Conservation (phyloP, 2,888 invertebrate genomes). For the Hirtodrosophila duncani region DNA sequence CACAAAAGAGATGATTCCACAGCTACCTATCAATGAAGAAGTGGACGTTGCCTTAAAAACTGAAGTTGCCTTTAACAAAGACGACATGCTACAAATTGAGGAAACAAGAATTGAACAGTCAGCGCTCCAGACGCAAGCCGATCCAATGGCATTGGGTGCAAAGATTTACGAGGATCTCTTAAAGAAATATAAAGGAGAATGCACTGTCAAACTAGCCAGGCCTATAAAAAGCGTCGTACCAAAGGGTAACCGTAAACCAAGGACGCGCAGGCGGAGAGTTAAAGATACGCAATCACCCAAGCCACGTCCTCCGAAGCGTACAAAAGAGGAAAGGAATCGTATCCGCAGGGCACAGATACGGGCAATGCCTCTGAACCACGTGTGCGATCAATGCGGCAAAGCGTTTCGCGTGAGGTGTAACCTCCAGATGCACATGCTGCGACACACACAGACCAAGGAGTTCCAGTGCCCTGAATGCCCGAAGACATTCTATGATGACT, state of each 20-base stretch:
- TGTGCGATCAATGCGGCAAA: conserved; percentile 67
- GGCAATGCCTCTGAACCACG: conserved; percentile 40
- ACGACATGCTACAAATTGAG: background rate
- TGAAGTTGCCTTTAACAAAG: background rate
- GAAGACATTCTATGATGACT: conserved; percentile 80
- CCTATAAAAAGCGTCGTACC: background rate
- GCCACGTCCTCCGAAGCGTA: conserved; percentile 29
- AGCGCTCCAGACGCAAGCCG: conserved; percentile 2
- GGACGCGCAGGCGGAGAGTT: background rate
- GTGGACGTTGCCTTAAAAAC: conserved; percentile 1
- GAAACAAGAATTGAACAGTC: background rate
- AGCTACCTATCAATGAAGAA: background rate
- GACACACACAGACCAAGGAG: conserved; percentile 81
- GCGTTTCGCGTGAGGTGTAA: conserved; percentile 78
- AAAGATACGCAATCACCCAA: no score
- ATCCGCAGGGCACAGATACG: conserved; percentile 52
- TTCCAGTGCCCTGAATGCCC: conserved; percentile 81
- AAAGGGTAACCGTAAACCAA: conserved; percentile 1
- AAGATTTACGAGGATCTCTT: conserved; percentile 50
- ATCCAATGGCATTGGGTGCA: conserved; percentile 42
- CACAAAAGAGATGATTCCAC: background rate
- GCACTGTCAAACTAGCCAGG: conserved; percentile 11
- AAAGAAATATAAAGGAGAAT: conserved; percentile 37
- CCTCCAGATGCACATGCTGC: conserved; percentile 80
- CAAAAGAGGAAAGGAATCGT: conserved; percentile 43